These are phyloP conservation scores for Lasiurus cinereus DNA, from an alignment of 2,113 vertebrate species.

Conservation along the genomic window DNA sequence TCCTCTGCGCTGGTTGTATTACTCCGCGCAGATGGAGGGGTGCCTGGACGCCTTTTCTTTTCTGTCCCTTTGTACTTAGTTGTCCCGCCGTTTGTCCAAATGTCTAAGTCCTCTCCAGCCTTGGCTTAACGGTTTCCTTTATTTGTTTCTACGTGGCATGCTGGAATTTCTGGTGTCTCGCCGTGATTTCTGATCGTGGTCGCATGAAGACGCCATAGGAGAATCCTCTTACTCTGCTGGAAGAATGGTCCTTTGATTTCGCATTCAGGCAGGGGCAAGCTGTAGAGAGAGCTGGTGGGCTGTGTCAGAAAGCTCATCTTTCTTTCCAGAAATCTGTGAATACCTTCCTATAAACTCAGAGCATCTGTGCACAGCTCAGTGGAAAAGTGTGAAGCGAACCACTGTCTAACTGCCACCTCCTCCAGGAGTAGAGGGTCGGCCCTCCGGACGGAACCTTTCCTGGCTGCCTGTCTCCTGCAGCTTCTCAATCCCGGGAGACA, in stretches of 20 bases:
- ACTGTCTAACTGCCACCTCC: neutral
- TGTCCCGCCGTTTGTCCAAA: conserved; percentile 47
- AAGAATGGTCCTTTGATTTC: conserved; percentile 19
- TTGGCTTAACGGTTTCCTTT: conserved; percentile 14
- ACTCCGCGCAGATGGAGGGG: neutral
- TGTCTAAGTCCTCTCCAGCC: conserved; percentile 13
- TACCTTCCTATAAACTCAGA: neutral
- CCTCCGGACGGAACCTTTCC: neutral
- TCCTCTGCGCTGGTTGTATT: neutral
- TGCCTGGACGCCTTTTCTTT: neutral
- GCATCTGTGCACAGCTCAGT: neutral
- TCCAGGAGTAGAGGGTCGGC: neutral
- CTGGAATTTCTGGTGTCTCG: conserved; percentile 15
- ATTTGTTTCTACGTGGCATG: neutral
- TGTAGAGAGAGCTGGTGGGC: neutral
- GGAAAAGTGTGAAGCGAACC: conserved; percentile 9
- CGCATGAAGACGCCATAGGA: conserved; percentile 49
- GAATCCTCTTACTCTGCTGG: conserved; percentile 46
- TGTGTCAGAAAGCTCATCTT: conserved; percentile 27
- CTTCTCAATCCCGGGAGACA: neutral
- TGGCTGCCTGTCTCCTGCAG: neutral
- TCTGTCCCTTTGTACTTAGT: conserved; percentile 25
- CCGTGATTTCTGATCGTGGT: conserved; percentile 36
- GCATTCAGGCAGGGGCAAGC: neutral
- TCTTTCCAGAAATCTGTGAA: neutral